These are phyloP conservation scores for Acronicta alni DNA, from an alignment of 2,888 invertebrate genomes.

Conservation along the genomic window DNA sequence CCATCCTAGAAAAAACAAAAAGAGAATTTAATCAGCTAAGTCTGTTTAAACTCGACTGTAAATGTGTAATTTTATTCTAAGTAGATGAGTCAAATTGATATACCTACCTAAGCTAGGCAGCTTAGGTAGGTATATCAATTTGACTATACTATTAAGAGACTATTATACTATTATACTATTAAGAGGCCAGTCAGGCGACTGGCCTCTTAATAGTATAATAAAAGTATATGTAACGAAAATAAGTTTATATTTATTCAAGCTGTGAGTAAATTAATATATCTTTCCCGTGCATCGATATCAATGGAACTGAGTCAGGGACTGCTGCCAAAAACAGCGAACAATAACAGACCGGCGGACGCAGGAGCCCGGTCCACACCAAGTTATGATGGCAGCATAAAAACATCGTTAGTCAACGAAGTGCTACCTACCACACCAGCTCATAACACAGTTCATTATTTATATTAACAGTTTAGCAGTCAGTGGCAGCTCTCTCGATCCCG, in stretches of 20 bases:
- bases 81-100: too few relatives aligned
- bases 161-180: too few relatives aligned
- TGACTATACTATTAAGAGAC: too few relatives aligned
- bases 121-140: too few relatives aligned
- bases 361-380: slow-evolving; percentile 59
- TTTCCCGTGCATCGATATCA: slow-evolving; percentile 46
- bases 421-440: slow-evolving; percentile 83
- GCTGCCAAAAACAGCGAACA: slow-evolving; percentile 59
- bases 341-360: slow-evolving; percentile 56
- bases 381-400: slow-evolving; percentile 80
- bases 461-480: slow-evolving; percentile 89
- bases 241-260: slow-evolving; percentile 39
- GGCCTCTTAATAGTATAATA: too few relatives aligned
- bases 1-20: too few relatives aligned
- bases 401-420: slow-evolving; percentile 84
- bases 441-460: slow-evolving; percentile 89
- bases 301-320: slow-evolving; percentile 48
- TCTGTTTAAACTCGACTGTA: too few relatives aligned
- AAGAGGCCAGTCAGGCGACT: too few relatives aligned
- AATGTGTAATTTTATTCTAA: too few relatives aligned
- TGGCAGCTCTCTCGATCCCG: slow-evolving; percentile 81
- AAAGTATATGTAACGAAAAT: slow-evolving; percentile 1
- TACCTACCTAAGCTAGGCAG: too few relatives aligned
- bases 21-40: too few relatives aligned
- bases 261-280: slow-evolving; percentile 42